Evolutionary conservation across 35 echinoderm and acorn worm genomes (phyloP), one percentile per base, ranked within the genome.

Genomic region (Apostichopus californicus): DNA sequence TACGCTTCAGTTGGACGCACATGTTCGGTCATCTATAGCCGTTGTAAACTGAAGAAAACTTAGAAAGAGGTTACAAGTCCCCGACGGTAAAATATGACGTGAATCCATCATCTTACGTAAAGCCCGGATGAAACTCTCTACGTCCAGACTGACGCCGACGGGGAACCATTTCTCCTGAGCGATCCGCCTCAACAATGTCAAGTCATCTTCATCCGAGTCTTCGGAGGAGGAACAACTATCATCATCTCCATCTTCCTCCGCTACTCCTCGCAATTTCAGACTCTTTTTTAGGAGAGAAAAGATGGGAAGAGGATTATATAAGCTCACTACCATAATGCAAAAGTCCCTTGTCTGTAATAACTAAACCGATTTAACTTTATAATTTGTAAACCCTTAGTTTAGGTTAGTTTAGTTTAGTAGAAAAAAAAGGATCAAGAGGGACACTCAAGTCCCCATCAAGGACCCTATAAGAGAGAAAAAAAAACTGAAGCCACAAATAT

Each of bases 121-220:
- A 91, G 95, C 90, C 22, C 71, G 56, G 63, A 93, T 79, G 2
- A 92, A 78, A 56, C 77, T 90, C 24, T 91, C 87, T 12, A 93
- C 83, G 25, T 93, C 59, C 54, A 96, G 80, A 15, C 34, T 53
- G 22, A 93, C 54, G 5, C 92, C 89, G 53, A 63, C 91, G 13
- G 95, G 95, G 73, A 94, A 96, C 92, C 95, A 93, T 23, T 78
- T 57, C 53, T 93, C 78, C 21, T 85, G 55, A n/a, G 89, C 80
- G 24, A 96, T 91, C 15, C 73, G 57, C 34, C 77, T 68, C 26
- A 96, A 79, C 4, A 96, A 87, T 13, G 23, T 59, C 6, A 81
- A 24, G 13, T 91, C 92, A 54, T 96, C 95, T 10, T 73, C 78
- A 8, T 68, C 77, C 12, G 79, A 83, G 20, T 64, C 72, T 11